phyloP scores from a whole-genome alignment of 2,113 vertebrate species.

The Anarrhichthys ocellatus region DNA sequence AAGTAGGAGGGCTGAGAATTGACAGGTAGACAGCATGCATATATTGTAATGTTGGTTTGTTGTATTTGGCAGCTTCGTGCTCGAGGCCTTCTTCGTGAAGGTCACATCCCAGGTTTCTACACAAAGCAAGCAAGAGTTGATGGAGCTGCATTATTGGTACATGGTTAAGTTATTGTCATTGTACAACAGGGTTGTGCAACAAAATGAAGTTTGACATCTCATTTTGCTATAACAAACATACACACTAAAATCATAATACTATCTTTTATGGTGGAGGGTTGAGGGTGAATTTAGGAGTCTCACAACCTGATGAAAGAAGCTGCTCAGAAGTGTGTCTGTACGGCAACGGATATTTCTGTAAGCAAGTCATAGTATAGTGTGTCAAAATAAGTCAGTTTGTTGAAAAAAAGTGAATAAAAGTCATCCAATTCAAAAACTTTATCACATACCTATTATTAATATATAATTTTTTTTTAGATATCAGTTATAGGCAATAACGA shows the following conservation, averaged over 20 bases:
- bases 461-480: background rate
- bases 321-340: no score
- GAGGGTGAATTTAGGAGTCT: no score
- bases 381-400: no score
- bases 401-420: no score
- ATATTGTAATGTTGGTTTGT: slow-evolving; percentile 1
- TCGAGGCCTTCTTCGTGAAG: slow-evolving; percentile 22
- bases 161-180: background rate
- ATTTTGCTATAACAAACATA: no score
- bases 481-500: background rate
- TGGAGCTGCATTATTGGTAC: background rate
- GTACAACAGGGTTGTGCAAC: background rate
- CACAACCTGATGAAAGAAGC: no score
- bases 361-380: no score
- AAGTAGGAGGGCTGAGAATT: slow-evolving; percentile 26
- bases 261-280: no score
- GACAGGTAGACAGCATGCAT: slow-evolving; percentile 36
- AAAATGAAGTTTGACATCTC: background rate
- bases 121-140: background rate
- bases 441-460: no score
- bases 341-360: no score
- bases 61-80: background rate
- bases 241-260: no score
- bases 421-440: no score
- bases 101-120: slow-evolving; percentile 31